phyloP scores from a whole-genome alignment of 2,888 invertebrate genomes.

The Serripes groenlandicus region DNA sequence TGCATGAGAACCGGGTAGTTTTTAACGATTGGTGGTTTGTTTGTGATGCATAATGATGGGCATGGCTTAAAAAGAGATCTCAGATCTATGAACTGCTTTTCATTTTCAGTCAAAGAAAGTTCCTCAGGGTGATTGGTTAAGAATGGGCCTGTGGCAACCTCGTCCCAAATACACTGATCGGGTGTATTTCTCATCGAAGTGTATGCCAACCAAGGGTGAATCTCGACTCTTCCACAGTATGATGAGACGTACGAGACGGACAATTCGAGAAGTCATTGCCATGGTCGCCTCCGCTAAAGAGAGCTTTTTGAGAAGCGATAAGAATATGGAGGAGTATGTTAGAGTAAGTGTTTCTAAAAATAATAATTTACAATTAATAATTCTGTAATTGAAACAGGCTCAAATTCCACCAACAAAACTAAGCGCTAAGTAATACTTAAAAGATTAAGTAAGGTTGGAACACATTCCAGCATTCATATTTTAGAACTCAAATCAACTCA shows the following conservation, averaged over 20 bases:
- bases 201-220: conserved; percentile 82
- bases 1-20: too few relatives aligned
- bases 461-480: too few relatives aligned
- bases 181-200: conserved; percentile 81
- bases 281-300: conserved; percentile 78
- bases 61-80: too few relatives aligned
- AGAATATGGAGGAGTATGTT: conserved; percentile 82
- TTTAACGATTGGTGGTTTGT: too few relatives aligned
- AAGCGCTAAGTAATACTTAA: too few relatives aligned
- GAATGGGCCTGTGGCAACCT: conserved; percentile 82
- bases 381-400: too few relatives aligned
- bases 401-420: too few relatives aligned
- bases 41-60: too few relatives aligned
- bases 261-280: conserved; percentile 78
- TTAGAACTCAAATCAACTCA: too few relatives aligned
- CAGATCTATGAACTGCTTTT: too few relatives aligned
- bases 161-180: conserved; percentile 82
- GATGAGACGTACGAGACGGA: conserved; percentile 76
- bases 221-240: conserved; percentile 79
- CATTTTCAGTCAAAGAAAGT: conserved; percentile 79
- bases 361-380: too few relatives aligned
- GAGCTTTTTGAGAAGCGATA: conserved; percentile 80
- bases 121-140: conserved; percentile 82
- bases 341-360: conserved; percentile 79
- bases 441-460: too few relatives aligned